Conservation (phyloP, 2,888 invertebrate genomes). For the Drosophila villosipedis region DNA sequence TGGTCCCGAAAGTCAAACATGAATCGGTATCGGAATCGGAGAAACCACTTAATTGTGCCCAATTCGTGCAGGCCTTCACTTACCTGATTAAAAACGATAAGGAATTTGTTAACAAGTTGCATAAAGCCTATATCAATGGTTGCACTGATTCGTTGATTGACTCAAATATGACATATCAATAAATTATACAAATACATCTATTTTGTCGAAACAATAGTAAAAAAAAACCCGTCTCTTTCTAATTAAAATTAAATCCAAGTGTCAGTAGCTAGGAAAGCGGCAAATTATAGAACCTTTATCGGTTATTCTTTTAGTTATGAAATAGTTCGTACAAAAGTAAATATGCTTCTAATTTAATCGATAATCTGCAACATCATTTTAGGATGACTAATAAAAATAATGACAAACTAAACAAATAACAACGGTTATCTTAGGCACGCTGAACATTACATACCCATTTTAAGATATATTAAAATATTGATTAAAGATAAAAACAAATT, state of each 20-base stretch:
- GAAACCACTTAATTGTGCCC: slow-evolving; percentile 92
- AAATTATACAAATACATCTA: slow-evolving; percentile 45
- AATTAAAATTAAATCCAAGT: background rate
- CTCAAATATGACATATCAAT: slow-evolving; percentile 73
- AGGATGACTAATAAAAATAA: no score
- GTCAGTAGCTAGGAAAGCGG: no score
- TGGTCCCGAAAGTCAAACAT: slow-evolving; percentile 85
- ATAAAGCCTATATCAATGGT: slow-evolving; percentile 96
- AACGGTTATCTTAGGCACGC: no score
- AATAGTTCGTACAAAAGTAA: background rate
- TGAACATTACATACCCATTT: no score
- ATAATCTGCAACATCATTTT: background rate
- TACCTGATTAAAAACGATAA: slow-evolving; percentile 94
- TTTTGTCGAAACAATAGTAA: slow-evolving; percentile 34
- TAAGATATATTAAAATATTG: no score
- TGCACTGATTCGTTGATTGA: slow-evolving; percentile 85
- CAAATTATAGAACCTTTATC: background rate
- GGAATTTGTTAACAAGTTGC: slow-evolving; percentile 94
- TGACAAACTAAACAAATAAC: no score
- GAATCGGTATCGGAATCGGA: slow-evolving; percentile 75
- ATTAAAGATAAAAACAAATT: no score
- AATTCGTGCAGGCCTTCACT: slow-evolving; percentile 94
- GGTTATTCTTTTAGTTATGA: background rate
- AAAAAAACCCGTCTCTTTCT: slow-evolving; percentile 1
- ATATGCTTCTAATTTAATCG: background rate